Evolutionary conservation across 2,113 vertebrate species (phyloP), one percentile per base, ranked within the genome.

Genomic region (Cyphomyrus discorhynchus): DNA sequence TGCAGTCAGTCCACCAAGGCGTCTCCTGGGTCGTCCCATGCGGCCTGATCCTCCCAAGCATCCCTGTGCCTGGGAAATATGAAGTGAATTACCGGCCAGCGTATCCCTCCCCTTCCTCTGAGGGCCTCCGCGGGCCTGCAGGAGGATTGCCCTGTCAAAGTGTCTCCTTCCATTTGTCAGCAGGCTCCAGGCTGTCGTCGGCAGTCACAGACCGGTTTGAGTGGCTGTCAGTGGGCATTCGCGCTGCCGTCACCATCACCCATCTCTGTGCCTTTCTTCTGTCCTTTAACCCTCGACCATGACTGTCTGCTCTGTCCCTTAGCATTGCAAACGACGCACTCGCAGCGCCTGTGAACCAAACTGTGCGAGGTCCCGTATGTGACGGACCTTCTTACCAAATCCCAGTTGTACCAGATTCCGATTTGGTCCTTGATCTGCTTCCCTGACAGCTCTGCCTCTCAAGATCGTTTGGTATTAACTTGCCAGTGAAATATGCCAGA

Each of bases 111-210:
- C 77, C 47, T 83, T 45, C 5, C 52, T 83, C 77, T 27, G 47
- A 47, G 49, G 47, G 84, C 84, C 47, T 86, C 47, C 47, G 47
- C 31, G 47, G 84, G 46, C 52, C 15, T 6, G 47, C 84, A 86
- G 49, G 84, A 50, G 46, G 46, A 86, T 86, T 86, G n/a, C 24
- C 13, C 49, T 52, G 84, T 86, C 84, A 86, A 86, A 86, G 47
- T 86, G 84, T 86, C 84, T 86, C 84, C 84, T 86, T 86, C 84
- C 84, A 86, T 52, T 86, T 50, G 46, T 86, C 84, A 86, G 84
- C n/a, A 52, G 84, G 24, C 31, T 10, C 84, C 46, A 27, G 45
- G 47, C 47, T 50, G 84, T 50, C 47, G 9, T 50, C 84, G n/a
- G 47, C 84, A 50, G 84, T 47, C 84, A 10, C 24, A 15, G 84